Base-by-base conservation (phyloP, 1,140 invertebrate genomes). In the Sitobion miscanthi region DNA sequence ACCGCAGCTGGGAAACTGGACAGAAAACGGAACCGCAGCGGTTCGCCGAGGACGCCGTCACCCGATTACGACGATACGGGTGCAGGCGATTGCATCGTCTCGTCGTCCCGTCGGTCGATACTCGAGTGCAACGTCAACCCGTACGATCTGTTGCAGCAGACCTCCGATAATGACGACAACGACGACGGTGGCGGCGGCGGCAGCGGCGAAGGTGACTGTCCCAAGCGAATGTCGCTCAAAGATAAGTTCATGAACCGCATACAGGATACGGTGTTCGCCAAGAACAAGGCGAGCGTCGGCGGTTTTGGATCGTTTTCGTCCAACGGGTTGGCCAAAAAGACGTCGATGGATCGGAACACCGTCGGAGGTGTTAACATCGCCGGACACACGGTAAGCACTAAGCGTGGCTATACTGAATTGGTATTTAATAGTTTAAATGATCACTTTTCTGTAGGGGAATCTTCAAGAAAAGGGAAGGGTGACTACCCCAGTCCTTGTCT, bases 121-220 rank as follows among this genome's bases (percentile, higher is more conserved):
- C 95, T 98, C 30, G 97, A 98, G 94, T 98, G 97, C 95, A 96
- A 98, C 94, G 97, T 98, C 25, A 98, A 98, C 95, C 97, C 98
- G 11, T 98, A 98, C 94, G 97, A 98, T 90, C 95, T 98, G 94
- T 96, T 98, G 91, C 96, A 94, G 95, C 95, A 93, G 95, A 94
- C 90, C 95, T 94, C 89, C 54, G 89, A 90, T 38, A 42, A 91
- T 52, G 94, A 94, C 93, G 93, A 94, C 9, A 35, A 91, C 86
- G 93, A 89, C 92, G 6, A 69, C 62, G 86, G 94, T 94, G 20
- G 8, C 30, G 30, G 5, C 23, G 94, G 94, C 57, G 95, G 5
- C 23, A 94, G 94, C 57, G 95, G 95, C 93, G 95, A 95, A 93
- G 95, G 95, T 85, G 95, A 95, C 14, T 17, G 30, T 23, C 91